Evolutionary conservation across 2,888 invertebrate species (phyloP), one percentile per base, ranked within the genome.

Genomic region (Ariolimax columbianus): DNA sequence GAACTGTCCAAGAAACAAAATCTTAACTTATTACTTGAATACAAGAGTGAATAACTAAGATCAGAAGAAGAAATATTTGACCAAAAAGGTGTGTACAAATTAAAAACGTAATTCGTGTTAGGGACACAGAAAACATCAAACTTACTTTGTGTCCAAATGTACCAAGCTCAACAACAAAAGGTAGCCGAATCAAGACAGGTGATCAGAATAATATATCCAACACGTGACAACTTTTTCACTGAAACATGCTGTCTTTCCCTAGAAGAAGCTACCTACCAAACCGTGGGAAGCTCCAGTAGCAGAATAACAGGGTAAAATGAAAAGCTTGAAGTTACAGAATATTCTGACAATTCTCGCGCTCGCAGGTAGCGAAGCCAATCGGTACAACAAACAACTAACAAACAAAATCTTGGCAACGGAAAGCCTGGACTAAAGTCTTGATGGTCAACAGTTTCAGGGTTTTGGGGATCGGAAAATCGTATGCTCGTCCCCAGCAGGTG

Each of bases 361-460:
- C 51, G 23, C 19, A 59, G 36, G 59, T 23, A 73, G 33, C 73
- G 73, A 40, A 26, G 59, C 63, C 40, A 55, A n/a, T 63, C 78
- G 19, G 33, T 30, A 68, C 40, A 66, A 51, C 47, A 77, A 77
- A 78, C 83, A 83, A 55, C 82, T 63, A 40, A 75, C 78, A 70
- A 55, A 55, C 77, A 70, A 75, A 77, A 30, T 51, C 66, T 68
- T 77, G 38, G 77, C 78, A 70, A 78, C 77, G 55, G 26, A 33
- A 47, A 68, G 33, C 59, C 70, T 47, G 55, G 70, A 23, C 72
- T 51, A 55, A 40, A 83, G 78, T 70, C 70, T 51, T 30, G 73
- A 30, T n/a, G 55, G 83, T 78, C 78, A 72, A 78, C 70, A 70
- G n/a, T 77, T 26, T 55, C 77, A 77, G 75, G 83, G 83, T 47